Evolutionary conservation across 2,113 vertebrate species (phyloP), one percentile per base, ranked within the genome.

Genomic region (Eulemur rufifrons): DNA sequence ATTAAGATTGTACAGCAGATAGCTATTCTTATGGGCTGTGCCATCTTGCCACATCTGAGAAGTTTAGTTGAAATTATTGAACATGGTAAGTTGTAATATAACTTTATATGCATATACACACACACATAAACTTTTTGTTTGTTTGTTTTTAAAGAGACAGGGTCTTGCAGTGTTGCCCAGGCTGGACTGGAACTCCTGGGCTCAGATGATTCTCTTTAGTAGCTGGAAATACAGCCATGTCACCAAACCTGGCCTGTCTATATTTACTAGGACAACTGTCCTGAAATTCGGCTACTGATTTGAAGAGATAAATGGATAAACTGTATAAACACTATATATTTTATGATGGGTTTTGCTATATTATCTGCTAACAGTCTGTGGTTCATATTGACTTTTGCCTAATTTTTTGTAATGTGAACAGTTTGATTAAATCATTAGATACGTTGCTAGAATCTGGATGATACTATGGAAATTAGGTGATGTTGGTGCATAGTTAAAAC

Each of bases 1-100:
- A 99, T 99, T 98, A 99, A 99, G 98, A 99, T 99, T 59, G 99
- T 99, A 10, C 99, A 99, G 98, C 99, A 99, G 98, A 99, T 99
- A 78, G 99, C 99, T 96, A 99, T 99, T 98, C 99, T 99, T 45
- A 99, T 99, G 99, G 99, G 99, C 95, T 99, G 99, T 93, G 99
- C 99, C 84, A 99, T 99, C 96, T 98, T 99, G 98, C 99, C 99
- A 93, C 99, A 99, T 97, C 99, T 99, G 37, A 99, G 99, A 97
- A 99, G 99, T 98, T 98, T 99, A 99, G 99, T 99, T 98, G 99
- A 99, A 99, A 99, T 99, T 84, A 99, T 99, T 74, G 99, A 99
- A 92, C 99, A 99, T 73, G 99, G 99, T 99, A 96, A 98, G 99
- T 98, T 96, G 23, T 95, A n/a, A 59, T 71, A 25, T 82, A 80